Base-by-base conservation (phyloP, 2,797 vertebrate species). In the Epinephelus awoara region DNA sequence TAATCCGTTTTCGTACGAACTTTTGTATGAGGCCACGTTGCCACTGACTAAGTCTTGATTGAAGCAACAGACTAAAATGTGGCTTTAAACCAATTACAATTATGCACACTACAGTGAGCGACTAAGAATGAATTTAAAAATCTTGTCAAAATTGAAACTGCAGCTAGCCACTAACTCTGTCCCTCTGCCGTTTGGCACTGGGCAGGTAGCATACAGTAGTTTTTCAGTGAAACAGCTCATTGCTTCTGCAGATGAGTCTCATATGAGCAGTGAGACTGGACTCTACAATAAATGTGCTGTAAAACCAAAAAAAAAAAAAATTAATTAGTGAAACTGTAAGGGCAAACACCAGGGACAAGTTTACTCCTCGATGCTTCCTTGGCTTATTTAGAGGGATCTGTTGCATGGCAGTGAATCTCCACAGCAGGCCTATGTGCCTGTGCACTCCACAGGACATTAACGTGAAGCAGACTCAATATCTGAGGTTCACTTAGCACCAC, bases 401-500 rank as follows among this genome's bases (percentile, higher is more conserved):
- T 83, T 81, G 67, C 80, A 79, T 66, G 46, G 50, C 82, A 61
- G 58, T 79, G 73, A 56, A 58, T 75, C 23, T 49, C 50, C 29
- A 29, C 68, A 70, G 73, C 38, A 65, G 19, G 25, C 59, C 38
- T 83, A 68, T 6, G 42, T 69, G 62, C 57, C 44, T 21, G 19
- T 69, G 63, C 56, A 46, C 73, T 70, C 84, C 62, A 63, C 70
- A 76, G 79, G 57, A 15, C 62, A 79, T 90, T 88, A 83, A 68
- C 79, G 87, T 84, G 72, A 82, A 58, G 67, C 80, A 73, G 72
- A 67, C 82, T 87, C 75, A 72, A 58, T 78, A 84, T 85, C 85
- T 70, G 78, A 87, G 80, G 67, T 80, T 87, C 81, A 79, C 80
- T 87, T 85, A 83, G 85, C 29, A 21, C 82, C 78, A 78, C 78